phyloP scores from a whole-genome alignment of 2,888 invertebrate genomes.

The Drosophila mulleri region DNA sequence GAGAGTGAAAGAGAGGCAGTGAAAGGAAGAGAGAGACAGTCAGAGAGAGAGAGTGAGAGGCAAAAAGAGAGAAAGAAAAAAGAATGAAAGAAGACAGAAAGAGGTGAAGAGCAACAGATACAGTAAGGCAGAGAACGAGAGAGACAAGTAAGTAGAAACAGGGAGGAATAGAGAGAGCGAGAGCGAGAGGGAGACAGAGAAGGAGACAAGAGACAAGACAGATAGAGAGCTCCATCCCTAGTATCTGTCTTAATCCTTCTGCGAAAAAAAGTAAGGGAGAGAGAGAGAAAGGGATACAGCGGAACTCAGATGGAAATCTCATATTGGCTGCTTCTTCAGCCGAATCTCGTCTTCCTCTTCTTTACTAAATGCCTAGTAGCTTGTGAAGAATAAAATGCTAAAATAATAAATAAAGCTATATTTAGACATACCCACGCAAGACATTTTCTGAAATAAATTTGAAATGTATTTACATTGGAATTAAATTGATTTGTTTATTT shows the following conservation, averaged over 20 bases:
- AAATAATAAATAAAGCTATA: neutral
- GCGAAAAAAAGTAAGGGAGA: neutral
- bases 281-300: neutral
- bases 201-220: neutral
- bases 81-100: no score
- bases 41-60: neutral
- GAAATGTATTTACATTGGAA: neutral
- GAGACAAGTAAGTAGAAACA: no score
- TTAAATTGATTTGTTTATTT: slow-evolving; percentile 9
- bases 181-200: neutral
- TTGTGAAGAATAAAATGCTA: neutral
- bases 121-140: no score
- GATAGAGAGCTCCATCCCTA: neutral
- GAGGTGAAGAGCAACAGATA: no score
- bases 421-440: neutral
- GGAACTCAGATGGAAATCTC: neutral
- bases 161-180: no score
- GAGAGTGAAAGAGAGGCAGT: neutral
- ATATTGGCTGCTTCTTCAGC: neutral
- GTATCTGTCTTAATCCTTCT: no score
- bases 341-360: neutral
- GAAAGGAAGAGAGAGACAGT: neutral
- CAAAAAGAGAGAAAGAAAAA: neutral
- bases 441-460: neutral
- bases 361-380: neutral